Conservation (phyloP, 2,888 invertebrate species). For the Eumerus sabulonum region DNA sequence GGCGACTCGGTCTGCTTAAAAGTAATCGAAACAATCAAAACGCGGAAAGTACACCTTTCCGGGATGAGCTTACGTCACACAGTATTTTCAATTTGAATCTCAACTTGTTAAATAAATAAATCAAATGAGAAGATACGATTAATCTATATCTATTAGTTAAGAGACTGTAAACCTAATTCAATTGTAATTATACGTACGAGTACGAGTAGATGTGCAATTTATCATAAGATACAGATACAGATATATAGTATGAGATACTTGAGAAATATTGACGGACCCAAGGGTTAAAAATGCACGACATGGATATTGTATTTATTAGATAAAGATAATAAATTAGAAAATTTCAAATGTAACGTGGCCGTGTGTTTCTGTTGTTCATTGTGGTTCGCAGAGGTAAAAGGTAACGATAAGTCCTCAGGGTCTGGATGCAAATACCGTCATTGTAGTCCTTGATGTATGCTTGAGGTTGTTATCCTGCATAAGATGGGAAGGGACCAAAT, state of each 20-base stretch:
- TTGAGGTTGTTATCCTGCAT: too few relatives aligned
- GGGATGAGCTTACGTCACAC: conserved; percentile 57
- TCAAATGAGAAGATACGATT: not conserved
- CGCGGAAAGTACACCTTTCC: conserved; percentile 45
- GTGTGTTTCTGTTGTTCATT: conserved; percentile 2
- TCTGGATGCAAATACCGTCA: too few relatives aligned
- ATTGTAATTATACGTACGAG: conserved; percentile 43
- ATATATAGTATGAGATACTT: conserved; percentile 1
- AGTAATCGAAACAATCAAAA: conserved; percentile 53
- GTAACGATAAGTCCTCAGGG: too few relatives aligned
- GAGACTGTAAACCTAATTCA: conserved; percentile 58
- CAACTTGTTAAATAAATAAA: conserved; percentile 53
- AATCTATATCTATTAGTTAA: conserved; percentile 21
- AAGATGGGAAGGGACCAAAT: too few relatives aligned
- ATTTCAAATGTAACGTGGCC: conserved; percentile 27
- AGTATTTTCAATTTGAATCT: conserved; percentile 10
- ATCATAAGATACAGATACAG: not conserved
- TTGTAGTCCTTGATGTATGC: too few relatives aligned
- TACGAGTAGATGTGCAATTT: too few relatives aligned
- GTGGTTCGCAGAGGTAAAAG: not conserved
- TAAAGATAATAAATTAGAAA: conserved; percentile 60
- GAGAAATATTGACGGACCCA: conserved; percentile 46
- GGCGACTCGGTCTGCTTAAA: conserved; percentile 21
- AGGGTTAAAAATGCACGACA: conserved; percentile 40
- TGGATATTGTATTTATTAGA: conserved; percentile 33